phyloP scores from a whole-genome alignment of 2,797 vertebrate species.

The Sparidentex hasta region DNA sequence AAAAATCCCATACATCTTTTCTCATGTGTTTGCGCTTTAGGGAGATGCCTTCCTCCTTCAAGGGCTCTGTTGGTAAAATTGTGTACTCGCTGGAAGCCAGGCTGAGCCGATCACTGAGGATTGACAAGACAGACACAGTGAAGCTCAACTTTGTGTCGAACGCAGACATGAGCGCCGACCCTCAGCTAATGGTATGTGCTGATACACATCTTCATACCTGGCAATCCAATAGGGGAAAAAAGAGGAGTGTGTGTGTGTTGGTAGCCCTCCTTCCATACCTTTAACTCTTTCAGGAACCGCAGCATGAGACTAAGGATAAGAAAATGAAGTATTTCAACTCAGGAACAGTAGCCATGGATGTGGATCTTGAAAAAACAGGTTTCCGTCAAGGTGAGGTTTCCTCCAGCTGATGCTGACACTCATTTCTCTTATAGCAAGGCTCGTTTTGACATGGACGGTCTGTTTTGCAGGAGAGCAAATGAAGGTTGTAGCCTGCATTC shows the following conservation, averaged over 20 bases:
- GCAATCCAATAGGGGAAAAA: neutral
- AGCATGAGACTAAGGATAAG: conserved; percentile 78
- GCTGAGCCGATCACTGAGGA: conserved; percentile 80
- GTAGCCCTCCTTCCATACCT: no score
- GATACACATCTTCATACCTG: neutral
- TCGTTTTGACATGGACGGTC: conserved; percentile 13
- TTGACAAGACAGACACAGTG: conserved; percentile 65
- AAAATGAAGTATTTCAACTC: conserved; percentile 78
- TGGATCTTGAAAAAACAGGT: conserved; percentile 77
- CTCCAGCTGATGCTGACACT: neutral
- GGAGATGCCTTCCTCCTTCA: conserved; percentile 77
- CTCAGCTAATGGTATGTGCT: conserved; percentile 61
- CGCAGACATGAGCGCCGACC: neutral
- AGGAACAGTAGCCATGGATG: conserved; percentile 81
- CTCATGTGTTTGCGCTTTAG: conserved; percentile 49
- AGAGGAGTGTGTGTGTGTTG: no score
- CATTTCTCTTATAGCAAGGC: neutral
- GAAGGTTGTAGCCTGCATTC: conserved; percentile 89
- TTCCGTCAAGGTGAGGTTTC: conserved; percentile 75
- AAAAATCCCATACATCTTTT: neutral
- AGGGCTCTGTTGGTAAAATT: conserved; percentile 70
- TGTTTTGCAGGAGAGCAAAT: conserved; percentile 89
- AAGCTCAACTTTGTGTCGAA: conserved; percentile 72
- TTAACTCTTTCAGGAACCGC: conserved; percentile 70
- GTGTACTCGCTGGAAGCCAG: conserved; percentile 75